Conservation (phyloP, 2,888 invertebrate genomes). For the Eilema griseolum region DNA sequence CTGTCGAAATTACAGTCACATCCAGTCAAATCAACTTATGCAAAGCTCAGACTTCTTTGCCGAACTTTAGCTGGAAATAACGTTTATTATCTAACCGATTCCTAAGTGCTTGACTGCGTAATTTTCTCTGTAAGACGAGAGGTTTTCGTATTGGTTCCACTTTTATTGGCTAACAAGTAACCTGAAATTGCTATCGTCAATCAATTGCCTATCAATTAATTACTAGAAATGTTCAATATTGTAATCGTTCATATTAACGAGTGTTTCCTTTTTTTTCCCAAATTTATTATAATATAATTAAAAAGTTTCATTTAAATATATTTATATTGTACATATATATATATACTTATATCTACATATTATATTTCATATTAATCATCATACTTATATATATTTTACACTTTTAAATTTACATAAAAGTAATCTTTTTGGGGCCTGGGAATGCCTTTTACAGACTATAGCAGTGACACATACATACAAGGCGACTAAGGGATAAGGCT, state of each 20-base stretch:
- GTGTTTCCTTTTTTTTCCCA: too few relatives aligned
- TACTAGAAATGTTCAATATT: slow-evolving; percentile 3
- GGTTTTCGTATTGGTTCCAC: not conserved
- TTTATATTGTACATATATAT: too few relatives aligned
- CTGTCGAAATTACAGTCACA: slow-evolving; percentile 92
- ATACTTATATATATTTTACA: too few relatives aligned
- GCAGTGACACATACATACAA: too few relatives aligned
- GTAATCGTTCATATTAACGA: slow-evolving; percentile 25
- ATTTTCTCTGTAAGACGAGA: not conserved
- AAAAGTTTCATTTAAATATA: too few relatives aligned
- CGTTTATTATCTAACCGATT: slow-evolving; percentile 93
- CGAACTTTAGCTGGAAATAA: slow-evolving; percentile 95
- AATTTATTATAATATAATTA: too few relatives aligned
- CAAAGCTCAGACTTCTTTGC: slow-evolving; percentile 93
- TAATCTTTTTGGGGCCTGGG: too few relatives aligned
- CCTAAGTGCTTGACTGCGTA: not conserved
- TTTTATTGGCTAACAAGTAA: not conserved
- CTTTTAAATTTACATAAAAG: too few relatives aligned
- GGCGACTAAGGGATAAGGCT: too few relatives aligned
- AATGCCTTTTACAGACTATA: too few relatives aligned
- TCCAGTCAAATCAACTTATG: slow-evolving; percentile 94
- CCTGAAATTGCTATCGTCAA: slow-evolving; percentile 9
- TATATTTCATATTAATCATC: too few relatives aligned
- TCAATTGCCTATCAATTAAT: slow-evolving; percentile 7
- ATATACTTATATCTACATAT: too few relatives aligned